phyloP scores from a whole-genome alignment of 2,113 vertebrate species.

The Corythoichthys intestinalis region DNA sequence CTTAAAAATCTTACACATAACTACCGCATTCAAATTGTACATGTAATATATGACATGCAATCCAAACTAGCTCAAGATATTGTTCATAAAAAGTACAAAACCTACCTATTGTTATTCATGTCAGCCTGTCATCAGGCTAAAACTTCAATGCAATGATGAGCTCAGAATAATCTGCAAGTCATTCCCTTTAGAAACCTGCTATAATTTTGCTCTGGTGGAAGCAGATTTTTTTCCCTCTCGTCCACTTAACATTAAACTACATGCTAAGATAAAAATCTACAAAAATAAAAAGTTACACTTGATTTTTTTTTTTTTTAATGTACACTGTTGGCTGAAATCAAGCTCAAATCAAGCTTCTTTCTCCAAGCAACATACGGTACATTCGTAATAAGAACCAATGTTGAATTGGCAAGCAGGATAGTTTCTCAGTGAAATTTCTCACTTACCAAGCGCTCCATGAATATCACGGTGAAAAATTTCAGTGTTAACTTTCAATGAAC shows the following conservation, averaged over 20 bases:
- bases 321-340: not conserved
- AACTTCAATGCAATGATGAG: conserved; percentile 13
- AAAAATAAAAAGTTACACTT: no score
- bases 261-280: not conserved
- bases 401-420: conserved; percentile 17
- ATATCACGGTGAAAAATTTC: conserved; percentile 27
- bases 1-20: no score
- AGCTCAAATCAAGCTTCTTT: not conserved
- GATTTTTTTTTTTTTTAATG: not conserved
- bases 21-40: not conserved
- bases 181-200: conserved; percentile 12
- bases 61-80: not conserved
- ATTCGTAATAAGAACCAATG: conserved; percentile 17
- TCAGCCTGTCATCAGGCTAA: conserved; percentile 5
- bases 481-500: conserved; percentile 20
- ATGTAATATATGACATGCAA: not conserved
- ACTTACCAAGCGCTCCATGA: conserved; percentile 14
- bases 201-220: conserved; percentile 42
- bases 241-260: conserved; percentile 27
- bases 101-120: not conserved
- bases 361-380: no score
- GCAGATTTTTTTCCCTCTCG: conserved; percentile 40
- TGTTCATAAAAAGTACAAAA: not conserved
- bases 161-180: conserved; percentile 18
- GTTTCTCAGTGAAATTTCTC: conserved; percentile 32